These are phyloP conservation scores for Meiosimyza decipiens DNA, from an alignment of 2,888 invertebrate genomes.

Conservation along the genomic window DNA sequence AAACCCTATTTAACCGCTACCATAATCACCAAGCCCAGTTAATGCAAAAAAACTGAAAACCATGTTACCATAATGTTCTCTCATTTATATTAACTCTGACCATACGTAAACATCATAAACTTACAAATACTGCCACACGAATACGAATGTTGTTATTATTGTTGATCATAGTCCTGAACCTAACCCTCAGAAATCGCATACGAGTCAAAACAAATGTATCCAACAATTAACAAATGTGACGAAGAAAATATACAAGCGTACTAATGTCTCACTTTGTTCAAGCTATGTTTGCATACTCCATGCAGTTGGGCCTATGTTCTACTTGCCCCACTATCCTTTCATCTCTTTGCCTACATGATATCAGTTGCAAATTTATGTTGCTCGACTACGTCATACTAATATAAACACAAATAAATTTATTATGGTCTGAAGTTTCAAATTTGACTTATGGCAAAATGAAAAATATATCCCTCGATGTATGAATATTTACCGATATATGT, in stretches of 20 bases:
- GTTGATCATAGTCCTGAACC: background rate
- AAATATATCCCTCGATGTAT: no score
- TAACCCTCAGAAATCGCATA: background rate
- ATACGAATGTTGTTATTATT: slow-evolving; percentile 13
- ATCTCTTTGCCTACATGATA: background rate
- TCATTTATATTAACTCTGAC: slow-evolving; percentile 43
- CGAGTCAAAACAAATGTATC: slow-evolving; percentile 11
- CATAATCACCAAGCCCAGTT: no score
- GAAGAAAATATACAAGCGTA: no score
- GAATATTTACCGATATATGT: no score
- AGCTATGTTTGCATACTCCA: background rate
- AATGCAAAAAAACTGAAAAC: background rate
- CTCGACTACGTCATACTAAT: slow-evolving; percentile 9
- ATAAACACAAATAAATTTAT: slow-evolving; percentile 31
- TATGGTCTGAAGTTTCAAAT: slow-evolving; percentile 22
- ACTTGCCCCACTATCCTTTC: background rate
- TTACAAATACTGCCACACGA: slow-evolving; percentile 23
- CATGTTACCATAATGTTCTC: slow-evolving; percentile 34
- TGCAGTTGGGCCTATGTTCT: background rate
- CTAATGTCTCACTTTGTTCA: background rate
- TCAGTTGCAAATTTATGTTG: slow-evolving; percentile 29
- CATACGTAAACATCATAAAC: slow-evolving; percentile 38
- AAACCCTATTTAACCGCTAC: no score
- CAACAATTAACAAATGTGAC: background rate
- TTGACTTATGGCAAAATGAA: background rate